These are phyloP conservation scores for Hyles euphorbiae DNA, from an alignment of 1,140 invertebrate species.

Conservation along the genomic window DNA sequence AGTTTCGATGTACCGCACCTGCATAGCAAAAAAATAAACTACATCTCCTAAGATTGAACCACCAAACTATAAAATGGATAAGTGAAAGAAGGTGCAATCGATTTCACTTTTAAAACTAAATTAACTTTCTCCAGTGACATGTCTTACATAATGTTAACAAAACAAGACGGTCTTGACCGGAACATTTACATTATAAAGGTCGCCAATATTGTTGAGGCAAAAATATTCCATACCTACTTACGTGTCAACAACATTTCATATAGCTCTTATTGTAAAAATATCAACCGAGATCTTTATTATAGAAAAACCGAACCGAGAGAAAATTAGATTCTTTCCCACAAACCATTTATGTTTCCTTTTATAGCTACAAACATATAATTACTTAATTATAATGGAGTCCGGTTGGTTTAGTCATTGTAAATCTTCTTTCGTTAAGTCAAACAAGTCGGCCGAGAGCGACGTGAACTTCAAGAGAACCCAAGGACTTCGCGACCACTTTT, in stretches of 20 bases:
- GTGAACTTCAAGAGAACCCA: conserved; percentile 5
- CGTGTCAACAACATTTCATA: too few relatives aligned
- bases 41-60: conserved; percentile 15
- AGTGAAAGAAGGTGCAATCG: conserved; percentile 73
- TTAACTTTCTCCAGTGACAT: conserved; percentile 74
- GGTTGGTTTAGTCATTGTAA: conserved; percentile 5
- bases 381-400: conserved; percentile 7
- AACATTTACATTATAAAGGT: conserved; percentile 64
- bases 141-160: conserved; percentile 68
- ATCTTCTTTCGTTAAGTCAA: conserved; percentile 5
- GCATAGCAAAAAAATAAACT: too few relatives aligned
- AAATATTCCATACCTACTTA: too few relatives aligned
- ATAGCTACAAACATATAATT: background rate
- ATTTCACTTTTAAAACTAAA: conserved; percentile 76
- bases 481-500: conserved; percentile 23
- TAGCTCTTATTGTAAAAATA: too few relatives aligned
- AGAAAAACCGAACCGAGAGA: too few relatives aligned
- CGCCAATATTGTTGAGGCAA: conserved; percentile 20
- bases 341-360: too few relatives aligned
- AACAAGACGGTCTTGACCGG: conserved; percentile 63
- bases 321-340: too few relatives aligned
- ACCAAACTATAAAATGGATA: conserved; percentile 63
- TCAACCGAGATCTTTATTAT: too few relatives aligned
- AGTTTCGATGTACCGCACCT: too few relatives aligned
- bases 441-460: conserved; percentile 7